Evolutionary conservation across 2,113 vertebrate species (phyloP).

Genomic region (Tetrao urogallus): DNA sequence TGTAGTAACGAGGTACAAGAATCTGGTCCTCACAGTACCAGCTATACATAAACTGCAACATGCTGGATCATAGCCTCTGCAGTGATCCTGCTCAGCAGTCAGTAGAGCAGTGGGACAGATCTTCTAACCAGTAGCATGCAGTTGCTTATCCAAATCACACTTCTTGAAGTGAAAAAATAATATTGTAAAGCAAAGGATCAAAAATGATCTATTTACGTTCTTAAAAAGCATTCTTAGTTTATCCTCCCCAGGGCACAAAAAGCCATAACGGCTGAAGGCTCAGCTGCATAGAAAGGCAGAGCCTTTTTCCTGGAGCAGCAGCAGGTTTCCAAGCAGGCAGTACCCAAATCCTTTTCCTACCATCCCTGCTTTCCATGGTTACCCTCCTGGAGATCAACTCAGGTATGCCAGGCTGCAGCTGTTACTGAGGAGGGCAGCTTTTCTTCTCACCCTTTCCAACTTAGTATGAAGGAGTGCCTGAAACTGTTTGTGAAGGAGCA

Average conservation of each 20-base stretch:
- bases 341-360: neutral
- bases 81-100: neutral
- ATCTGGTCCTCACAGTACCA: neutral
- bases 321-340: neutral
- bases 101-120: neutral
- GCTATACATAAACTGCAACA: neutral
- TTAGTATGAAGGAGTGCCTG: neutral
- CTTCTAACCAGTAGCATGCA: neutral
- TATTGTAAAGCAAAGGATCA: neutral
- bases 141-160: neutral
- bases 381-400: neutral
- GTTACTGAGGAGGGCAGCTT: neutral
- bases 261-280: neutral
- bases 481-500: rapidly evolving
- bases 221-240: neutral
- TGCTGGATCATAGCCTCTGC: neutral
- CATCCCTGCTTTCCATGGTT: neutral
- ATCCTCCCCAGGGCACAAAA: neutral
- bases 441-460: neutral
- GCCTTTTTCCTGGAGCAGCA: neutral
- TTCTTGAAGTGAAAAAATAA: neutral
- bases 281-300: neutral
- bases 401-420: neutral
- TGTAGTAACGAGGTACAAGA: conserved; percentile 6
- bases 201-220: neutral